These are phyloP conservation scores for Trematomus loennbergii DNA, from an alignment of 2,113 vertebrate species.

Conservation along the genomic window DNA sequence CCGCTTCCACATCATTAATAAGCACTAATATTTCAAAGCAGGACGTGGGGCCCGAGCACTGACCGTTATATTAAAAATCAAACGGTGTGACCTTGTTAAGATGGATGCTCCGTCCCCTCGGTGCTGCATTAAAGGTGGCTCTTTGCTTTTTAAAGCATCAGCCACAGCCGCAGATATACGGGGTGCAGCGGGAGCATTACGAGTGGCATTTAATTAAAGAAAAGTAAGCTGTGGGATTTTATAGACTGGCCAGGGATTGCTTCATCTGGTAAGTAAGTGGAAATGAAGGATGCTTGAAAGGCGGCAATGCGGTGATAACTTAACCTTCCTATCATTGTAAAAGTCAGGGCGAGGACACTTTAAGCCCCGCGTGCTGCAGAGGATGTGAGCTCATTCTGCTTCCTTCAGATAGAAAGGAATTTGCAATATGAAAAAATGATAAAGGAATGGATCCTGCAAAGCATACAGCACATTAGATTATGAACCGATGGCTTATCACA, in stretches of 20 bases:
- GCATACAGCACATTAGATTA: background rate
- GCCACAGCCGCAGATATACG: constrained; percentile 73
- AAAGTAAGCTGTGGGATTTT: constrained; percentile 85
- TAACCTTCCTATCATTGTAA: constrained; percentile 80
- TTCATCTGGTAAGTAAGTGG: constrained; percentile 82
- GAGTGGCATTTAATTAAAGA: constrained; percentile 85
- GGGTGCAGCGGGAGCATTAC: constrained; percentile 78
- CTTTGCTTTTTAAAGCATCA: constrained; percentile 76
- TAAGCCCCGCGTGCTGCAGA: constrained; percentile 54
- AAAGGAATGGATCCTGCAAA: background rate
- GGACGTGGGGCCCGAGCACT: constrained; percentile 84
- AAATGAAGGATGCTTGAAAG: constrained; percentile 85
- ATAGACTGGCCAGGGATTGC: constrained; percentile 82
- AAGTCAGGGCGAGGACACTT: constrained; percentile 75
- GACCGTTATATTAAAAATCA: constrained; percentile 92
- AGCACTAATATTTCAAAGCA: constrained; percentile 94
- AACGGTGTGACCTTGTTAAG: constrained; percentile 93
- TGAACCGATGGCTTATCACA: background rate
- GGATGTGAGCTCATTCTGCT: constrained; percentile 49
- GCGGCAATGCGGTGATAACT: constrained; percentile 74
- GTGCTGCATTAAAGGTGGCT: constrained; percentile 81
- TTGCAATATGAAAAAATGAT: constrained; percentile 9
- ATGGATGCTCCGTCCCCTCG: constrained; percentile 76
- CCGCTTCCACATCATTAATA: constrained; percentile 91
- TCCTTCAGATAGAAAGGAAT: constrained; percentile 32